Percentiles rank a stretch among this genome's conserved stretches.
These are phyloP conservation scores for Tokudaia muenninki DNA, from an alignment of 2,797 vertebrate genomes.

Conservation along the genomic window DNA sequence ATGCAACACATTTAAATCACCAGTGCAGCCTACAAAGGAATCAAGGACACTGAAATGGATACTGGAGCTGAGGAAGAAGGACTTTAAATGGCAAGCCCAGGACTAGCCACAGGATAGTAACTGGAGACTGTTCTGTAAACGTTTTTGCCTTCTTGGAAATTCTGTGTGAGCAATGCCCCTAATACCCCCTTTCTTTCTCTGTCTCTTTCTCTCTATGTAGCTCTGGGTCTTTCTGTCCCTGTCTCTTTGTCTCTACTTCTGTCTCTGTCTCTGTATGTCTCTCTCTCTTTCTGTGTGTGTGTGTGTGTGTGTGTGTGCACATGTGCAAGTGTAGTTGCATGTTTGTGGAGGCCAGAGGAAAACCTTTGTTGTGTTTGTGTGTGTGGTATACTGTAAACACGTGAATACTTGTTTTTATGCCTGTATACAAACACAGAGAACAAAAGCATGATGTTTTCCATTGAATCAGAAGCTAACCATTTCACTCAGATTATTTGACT, in stretches of 20 bases:
- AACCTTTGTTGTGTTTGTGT: background rate
- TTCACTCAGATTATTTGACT: background rate
- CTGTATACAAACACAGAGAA: background rate
- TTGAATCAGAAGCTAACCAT: background rate
- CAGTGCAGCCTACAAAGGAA: background rate
- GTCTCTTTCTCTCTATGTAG: fast-evolving
- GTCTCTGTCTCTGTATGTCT: background rate
- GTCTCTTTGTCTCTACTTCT: background rate
- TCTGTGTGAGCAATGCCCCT: background rate
- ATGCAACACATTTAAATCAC: background rate
- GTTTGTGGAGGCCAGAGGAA: background rate
- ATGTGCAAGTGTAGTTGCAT: background rate
- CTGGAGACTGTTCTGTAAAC: background rate
- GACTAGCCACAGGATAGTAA: background rate
- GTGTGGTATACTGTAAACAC: background rate
- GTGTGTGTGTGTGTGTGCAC: fast-evolving
- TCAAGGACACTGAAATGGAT: background rate
- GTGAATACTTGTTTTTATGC: background rate
- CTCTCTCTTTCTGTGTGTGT: background rate
- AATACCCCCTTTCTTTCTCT: background rate
- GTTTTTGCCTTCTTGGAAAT: background rate
- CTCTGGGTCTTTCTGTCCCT: background rate
- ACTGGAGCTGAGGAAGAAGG: background rate
- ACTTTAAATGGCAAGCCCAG: background rate
- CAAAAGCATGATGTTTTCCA: background rate